These are phyloP conservation scores for Leptinotarsa defecta DNA, from an alignment of 1,140 invertebrate species.

Conservation along the genomic window DNA sequence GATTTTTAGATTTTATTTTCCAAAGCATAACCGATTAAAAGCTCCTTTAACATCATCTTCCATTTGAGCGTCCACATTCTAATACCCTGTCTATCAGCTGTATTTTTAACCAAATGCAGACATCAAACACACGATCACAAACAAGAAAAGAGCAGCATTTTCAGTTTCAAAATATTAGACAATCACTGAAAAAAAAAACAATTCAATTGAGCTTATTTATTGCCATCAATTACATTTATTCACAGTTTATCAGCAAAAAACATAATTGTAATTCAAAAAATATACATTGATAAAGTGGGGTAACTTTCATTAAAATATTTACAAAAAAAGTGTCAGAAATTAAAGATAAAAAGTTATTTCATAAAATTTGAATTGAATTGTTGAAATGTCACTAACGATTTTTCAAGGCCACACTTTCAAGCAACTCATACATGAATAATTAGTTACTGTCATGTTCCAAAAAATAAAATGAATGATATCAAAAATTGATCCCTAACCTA, in stretches of 20 bases:
- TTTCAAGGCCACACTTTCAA: neutral
- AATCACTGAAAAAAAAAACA: too few species aligned
- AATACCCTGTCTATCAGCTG: too few species aligned
- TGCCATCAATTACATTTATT: constrained; percentile 25
- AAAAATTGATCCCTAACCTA: constrained; percentile 8
- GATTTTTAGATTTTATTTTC: too few species aligned
- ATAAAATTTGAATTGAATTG: neutral
- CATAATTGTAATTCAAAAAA: constrained; percentile 15
- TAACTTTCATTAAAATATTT: constrained; percentile 20
- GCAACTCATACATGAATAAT: neutral
- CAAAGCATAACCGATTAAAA: too few species aligned
- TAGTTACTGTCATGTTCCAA: neutral
- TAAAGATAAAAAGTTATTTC: neutral
- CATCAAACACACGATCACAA: too few species aligned
- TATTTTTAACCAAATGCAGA: too few species aligned
- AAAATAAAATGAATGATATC: neutral
- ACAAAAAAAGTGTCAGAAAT: constrained; percentile 7
- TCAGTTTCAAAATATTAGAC: too few species aligned
- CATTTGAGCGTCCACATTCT: too few species aligned
- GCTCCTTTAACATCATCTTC: too few species aligned
- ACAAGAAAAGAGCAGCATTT: too few species aligned
- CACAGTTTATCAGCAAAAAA: constrained; percentile 17
- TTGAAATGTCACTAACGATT: neutral
- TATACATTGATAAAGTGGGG: constrained; percentile 7
- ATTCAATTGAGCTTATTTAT: neutral